A percentile compares a stretch with the other conserved stretches of the same genome.
These are phyloP conservation scores for Sapajus apella DNA, from an alignment of 2,113 vertebrate genomes.

Conservation along the genomic window DNA sequence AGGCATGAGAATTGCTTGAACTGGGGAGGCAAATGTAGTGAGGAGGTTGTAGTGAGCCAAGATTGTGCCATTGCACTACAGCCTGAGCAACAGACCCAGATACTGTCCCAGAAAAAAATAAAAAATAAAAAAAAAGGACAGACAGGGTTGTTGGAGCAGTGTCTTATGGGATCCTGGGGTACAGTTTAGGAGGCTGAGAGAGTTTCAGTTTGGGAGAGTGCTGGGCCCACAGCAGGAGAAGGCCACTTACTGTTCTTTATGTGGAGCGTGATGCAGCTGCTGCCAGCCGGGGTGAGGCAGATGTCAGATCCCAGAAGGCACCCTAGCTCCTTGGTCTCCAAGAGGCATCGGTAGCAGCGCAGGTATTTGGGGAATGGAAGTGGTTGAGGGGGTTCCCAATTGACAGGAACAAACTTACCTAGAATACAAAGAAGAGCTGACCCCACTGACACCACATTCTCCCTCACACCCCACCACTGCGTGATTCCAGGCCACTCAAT, in stretches of 20 bases:
- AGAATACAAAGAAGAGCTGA: not conserved
- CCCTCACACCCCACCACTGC: not conserved
- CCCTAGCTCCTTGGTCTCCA: slow-evolving; percentile 68
- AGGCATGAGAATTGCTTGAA: too few relatives aligned
- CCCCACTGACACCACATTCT: not conserved
- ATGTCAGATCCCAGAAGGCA: slow-evolving; percentile 66
- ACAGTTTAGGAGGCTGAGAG: not conserved
- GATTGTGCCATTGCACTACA: too few relatives aligned
- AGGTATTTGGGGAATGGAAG: not conserved
- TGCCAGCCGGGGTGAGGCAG: not conserved
- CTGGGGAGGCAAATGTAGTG: too few relatives aligned
- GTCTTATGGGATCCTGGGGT: too few relatives aligned
- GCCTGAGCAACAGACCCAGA: too few relatives aligned
- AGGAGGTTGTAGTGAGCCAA: too few relatives aligned
- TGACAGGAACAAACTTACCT: not conserved
- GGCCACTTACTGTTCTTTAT: slow-evolving; percentile 64
- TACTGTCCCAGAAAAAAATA: too few relatives aligned
- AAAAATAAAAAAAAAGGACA: too few relatives aligned
- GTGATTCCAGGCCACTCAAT: not conserved
- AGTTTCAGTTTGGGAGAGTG: not conserved
- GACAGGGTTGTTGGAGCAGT: too few relatives aligned
- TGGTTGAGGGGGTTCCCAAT: not conserved
- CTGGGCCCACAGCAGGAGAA: not conserved
- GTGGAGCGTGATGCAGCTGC: slow-evolving; percentile 58
- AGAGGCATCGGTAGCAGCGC: slow-evolving; percentile 59